These are phyloP conservation scores for Cynodonichthys magdalenae DNA, from an alignment of 2,797 vertebrate genomes.

Conservation along the genomic window DNA sequence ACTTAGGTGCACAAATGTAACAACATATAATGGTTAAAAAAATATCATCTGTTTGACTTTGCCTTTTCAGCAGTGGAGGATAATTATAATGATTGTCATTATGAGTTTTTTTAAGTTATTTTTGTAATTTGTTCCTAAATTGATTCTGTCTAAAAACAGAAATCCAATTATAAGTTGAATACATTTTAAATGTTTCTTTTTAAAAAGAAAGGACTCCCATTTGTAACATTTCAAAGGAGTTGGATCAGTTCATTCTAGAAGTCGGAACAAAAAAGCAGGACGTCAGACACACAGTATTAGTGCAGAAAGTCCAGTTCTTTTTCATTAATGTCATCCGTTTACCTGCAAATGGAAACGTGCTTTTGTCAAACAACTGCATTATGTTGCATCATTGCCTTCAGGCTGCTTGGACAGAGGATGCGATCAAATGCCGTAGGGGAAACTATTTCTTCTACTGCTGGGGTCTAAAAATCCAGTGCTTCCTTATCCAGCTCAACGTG, in stretches of 20 bases:
- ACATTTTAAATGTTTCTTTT: too few species aligned
- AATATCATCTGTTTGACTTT: too few species aligned
- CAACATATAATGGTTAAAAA: neutral
- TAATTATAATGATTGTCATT: too few species aligned
- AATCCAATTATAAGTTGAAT: too few species aligned
- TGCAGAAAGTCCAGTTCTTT: neutral
- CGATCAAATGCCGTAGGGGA: slow-evolving; percentile 48
- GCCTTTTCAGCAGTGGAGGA: too few species aligned
- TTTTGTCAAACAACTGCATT: slow-evolving; percentile 35
- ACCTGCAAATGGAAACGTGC: slow-evolving; percentile 14
- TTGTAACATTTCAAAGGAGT: too few species aligned
- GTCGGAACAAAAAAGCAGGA: neutral
- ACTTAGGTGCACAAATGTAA: neutral
- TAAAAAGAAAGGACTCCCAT: too few species aligned
- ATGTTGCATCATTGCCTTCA: slow-evolving; percentile 48
- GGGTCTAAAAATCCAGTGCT: slow-evolving; percentile 52
- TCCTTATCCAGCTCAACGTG: slow-evolving; percentile 48
- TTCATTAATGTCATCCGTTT: slow-evolving; percentile 10
- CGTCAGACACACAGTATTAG: neutral
- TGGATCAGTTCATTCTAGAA: neutral
- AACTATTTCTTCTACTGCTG: slow-evolving; percentile 31
- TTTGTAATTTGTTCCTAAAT: too few species aligned
- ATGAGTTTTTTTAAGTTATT: too few species aligned
- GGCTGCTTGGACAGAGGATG: slow-evolving; percentile 35
- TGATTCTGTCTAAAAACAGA: too few species aligned